Conservation (phyloP, 2,888 invertebrate species). For the Pammene aurita region DNA sequence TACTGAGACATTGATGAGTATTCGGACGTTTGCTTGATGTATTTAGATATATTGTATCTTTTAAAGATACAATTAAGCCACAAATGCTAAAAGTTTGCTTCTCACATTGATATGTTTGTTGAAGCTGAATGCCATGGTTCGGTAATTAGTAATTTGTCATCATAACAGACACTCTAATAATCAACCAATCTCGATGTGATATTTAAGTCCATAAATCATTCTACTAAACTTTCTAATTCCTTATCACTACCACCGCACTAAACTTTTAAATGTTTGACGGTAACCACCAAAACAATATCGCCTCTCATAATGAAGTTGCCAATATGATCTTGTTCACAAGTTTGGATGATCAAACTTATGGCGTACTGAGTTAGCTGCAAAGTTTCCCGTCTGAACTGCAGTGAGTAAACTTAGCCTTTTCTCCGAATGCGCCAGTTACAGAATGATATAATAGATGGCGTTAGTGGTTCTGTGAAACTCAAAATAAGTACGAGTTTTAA, state of each 20-base stretch:
- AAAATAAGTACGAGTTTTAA: background rate
- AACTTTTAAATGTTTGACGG: background rate
- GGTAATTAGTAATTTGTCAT: no score
- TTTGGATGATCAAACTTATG: conserved; percentile 23
- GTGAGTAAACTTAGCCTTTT: conserved; percentile 5
- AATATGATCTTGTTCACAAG: conserved; percentile 7
- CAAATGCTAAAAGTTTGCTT: no score
- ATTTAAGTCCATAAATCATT: no score
- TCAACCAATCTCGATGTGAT: no score
- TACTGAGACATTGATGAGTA: no score
- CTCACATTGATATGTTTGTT: no score
- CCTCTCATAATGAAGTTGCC: background rate
- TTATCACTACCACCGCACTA: background rate
- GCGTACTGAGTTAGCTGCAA: conserved; percentile 4
- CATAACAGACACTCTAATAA: no score
- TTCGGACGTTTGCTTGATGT: no score
- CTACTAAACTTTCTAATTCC: background rate
- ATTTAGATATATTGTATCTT: no score
- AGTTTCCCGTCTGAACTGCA: conserved; percentile 8
- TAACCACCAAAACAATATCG: background rate
- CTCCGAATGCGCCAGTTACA: background rate
- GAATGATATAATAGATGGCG: conserved; percentile 25
- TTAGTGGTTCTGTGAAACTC: conserved; percentile 11
- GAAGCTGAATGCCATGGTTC: no score
- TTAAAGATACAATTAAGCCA: no score